Base-by-base conservation (phyloP, 1,140 invertebrate genomes). In the Zaprionus capensis region DNA sequence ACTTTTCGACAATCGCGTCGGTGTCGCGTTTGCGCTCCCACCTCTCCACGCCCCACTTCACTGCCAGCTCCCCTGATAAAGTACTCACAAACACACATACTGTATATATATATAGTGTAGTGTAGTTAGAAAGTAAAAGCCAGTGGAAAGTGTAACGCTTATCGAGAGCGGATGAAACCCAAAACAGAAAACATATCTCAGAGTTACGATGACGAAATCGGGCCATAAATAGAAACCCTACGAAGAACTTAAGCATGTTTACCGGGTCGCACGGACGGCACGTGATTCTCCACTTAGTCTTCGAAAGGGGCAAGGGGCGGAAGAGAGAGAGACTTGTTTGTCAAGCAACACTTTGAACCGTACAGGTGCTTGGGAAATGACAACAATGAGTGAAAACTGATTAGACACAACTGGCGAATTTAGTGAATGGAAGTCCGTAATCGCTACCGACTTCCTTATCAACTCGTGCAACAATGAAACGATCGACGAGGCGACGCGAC, bases 341-440 rank as follows among this genome's bases (percentile, higher is more conserved):
- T 9, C 9, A 15, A 46, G 31, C 9, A 64, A 17, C 14, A 24
- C 9, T 17, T 53, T 31, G 59, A 56, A 26, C 15, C n/a, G n/a
- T 17, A 20, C 28, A 34, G 63, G 61, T 65, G 69, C 15, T 44
- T 20, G 65, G 38, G 4, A 53, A 53, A 53, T 70, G 70, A 74
- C 71, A 61, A 68, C 59, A 62, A 61, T 65, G 67, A 51, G 59
- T 55, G 44, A 44, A 55, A 65, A 65, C 61, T 83, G 81, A 83
- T 83, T 83, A 83, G 81, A 84, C 75, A 59, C 31, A 44, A 15
- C 28, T 44, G 61, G 44, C 59, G 24, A 69, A 65, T 91, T 91
- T 91, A 82, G 81, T 91, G 87, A 91, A 91, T 91, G 87, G 84
- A 76, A 64, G 34, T 28, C 15, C 17, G 56, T 38, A 66, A 66